Conservation (phyloP, 2,113 vertebrate genomes). For the Psittacus erithacus region DNA sequence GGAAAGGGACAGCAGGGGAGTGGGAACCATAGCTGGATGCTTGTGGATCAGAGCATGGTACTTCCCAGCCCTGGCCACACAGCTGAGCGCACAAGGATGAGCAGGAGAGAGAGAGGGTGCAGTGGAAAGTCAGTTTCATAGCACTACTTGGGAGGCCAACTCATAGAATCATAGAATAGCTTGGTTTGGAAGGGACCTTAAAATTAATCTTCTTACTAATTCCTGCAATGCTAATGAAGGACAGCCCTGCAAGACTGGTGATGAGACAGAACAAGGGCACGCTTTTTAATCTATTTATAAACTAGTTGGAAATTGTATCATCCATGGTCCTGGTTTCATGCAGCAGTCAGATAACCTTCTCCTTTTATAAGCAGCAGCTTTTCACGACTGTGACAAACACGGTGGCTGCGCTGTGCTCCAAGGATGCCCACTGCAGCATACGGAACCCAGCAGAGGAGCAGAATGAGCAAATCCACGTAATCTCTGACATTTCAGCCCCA, state of each 20-base stretch:
- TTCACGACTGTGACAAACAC: rapidly evolving
- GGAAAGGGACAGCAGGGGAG: not conserved
- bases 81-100: not conserved
- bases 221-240: not conserved
- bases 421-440: not conserved
- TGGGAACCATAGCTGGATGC: not conserved
- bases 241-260: not conserved
- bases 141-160: not conserved
- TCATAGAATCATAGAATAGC: not conserved
- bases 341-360: not conserved
- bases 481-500: not conserved
- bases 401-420: not conserved
- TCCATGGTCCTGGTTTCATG: not conserved
- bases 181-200: not conserved
- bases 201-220: not conserved
- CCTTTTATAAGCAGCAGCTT: not conserved
- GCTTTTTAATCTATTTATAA: not conserved
- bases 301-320: not conserved
- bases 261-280: not conserved
- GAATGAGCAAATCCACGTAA: not conserved
- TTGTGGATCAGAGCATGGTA: not conserved
- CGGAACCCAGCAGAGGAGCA: not conserved
- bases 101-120: not conserved
- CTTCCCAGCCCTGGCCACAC: not conserved
- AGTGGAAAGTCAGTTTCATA: not conserved